Conservation (phyloP, 1,140 invertebrate genomes). For the Armadillidium nasatum region DNA sequence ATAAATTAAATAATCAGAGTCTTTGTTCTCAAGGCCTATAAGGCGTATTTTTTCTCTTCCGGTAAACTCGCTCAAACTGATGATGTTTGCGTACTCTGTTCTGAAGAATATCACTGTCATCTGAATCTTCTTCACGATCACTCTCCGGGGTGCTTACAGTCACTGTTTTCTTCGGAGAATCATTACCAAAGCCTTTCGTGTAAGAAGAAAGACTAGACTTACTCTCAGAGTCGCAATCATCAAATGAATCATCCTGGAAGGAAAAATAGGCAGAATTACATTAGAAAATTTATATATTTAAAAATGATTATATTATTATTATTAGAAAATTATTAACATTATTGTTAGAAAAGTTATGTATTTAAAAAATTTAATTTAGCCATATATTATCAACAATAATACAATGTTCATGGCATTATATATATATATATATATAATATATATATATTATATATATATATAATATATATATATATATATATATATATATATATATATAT, state of each 20-base stretch:
- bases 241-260: slow-evolving; percentile 34
- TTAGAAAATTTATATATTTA: too few species aligned
- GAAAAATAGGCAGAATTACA: too few species aligned
- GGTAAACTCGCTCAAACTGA: background rate
- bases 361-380: too few species aligned
- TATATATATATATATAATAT: too few species aligned
- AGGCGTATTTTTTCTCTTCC: background rate
- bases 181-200: slow-evolving; percentile 17
- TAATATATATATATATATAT: slow-evolving; percentile 21
- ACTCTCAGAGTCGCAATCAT: slow-evolving; percentile 33
- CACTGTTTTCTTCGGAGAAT: slow-evolving; percentile 21
- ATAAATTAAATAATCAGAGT: too few species aligned
- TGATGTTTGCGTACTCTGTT: background rate
- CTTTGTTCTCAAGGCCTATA: too few species aligned
- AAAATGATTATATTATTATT: too few species aligned
- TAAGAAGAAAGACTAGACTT: slow-evolving; percentile 29
- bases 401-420: too few species aligned
- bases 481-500: slow-evolving; percentile 24
- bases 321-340: too few species aligned
- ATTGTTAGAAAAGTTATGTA: too few species aligned
- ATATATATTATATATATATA: too few species aligned
- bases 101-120: background rate
- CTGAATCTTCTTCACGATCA: slow-evolving; percentile 17
- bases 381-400: too few species aligned
- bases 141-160: slow-evolving; percentile 25